Evolutionary conservation across 2,113 vertebrate genomes (phyloP), one percentile per base, ranked within the genome.

Genomic region (Channa argus): DNA sequence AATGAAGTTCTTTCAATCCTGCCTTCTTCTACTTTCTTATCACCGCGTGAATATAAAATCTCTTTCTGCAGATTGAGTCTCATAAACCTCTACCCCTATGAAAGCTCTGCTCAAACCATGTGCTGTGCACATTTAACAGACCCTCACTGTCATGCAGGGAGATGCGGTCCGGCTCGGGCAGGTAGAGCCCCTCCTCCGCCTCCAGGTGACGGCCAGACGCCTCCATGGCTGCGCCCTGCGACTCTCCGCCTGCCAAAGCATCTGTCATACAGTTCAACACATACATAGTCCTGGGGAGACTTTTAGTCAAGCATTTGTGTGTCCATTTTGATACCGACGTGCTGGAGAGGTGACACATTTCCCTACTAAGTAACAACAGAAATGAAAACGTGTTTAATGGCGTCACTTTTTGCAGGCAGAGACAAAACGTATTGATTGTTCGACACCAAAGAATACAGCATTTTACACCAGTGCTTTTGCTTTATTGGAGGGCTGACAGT

Each of bases 131-230:
- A 84, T 70, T 69, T 71, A 85, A 97, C 96, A 95, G 95, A 98
- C 96, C 96, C 96, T 99, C 97, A 97, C 97, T 98, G 98, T 98
- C 98, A 96, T 96, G 96, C 39, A 98, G 95, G 84, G 97, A 98
- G 37, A 94, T 96, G 74, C 96, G 97, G 60, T 99, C 97, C 83
- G 95, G 94, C 36, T 99, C 98, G 12, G 96, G 96, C 63, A 96
- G 95, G 89, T 95, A 98, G 61, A 96, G 95, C 68, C 92, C 89
- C 14, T 95, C 95, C 89, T 96, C 95, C 9, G 94, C 94, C 79
- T 94, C 93, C 54, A 96, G 94, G 84, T 94, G 89, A 74, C 94
- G 95, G 79, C 94, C 96, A 61, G 93, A 88, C 62, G 88, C 61
- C 66, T 97, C 96, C 71, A 95, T 90, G 56, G 73, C 92, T 72